phyloP scores from a whole-genome alignment of 2,797 vertebrate species.

The Streptopelia turtur region DNA sequence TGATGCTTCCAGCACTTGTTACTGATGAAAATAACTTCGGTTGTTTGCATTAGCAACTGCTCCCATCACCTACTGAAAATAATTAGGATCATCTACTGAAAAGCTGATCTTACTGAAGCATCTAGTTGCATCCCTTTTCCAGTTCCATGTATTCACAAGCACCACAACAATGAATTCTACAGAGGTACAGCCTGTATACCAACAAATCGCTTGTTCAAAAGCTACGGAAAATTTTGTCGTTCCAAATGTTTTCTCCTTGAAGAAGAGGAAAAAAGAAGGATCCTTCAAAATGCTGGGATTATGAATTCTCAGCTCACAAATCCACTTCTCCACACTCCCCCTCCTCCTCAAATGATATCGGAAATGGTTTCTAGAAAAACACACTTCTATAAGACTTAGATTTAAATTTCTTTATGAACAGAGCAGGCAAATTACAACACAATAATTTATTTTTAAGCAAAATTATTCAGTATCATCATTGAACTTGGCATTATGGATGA shows the following conservation, averaged over 20 bases:
- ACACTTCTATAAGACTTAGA: neutral
- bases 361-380: neutral
- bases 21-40: neutral
- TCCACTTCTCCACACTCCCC: neutral
- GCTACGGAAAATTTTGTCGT: neutral
- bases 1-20: neutral
- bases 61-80: neutral
- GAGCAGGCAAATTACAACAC: neutral
- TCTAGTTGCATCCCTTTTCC: neutral
- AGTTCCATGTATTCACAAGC: neutral
- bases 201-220: neutral
- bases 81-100: neutral
- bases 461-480: neutral
- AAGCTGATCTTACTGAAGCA: neutral
- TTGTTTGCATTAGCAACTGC: neutral
- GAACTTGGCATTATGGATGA: neutral
- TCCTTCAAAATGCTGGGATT: neutral
- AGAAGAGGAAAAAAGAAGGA: neutral
- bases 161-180: neutral
- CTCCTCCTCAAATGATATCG: neutral
- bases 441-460: neutral
- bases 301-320: neutral
- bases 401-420: neutral
- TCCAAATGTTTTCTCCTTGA: neutral
- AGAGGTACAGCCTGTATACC: neutral